Conservation (phyloP, 2,113 vertebrate genomes). For the Acinonyx jubatus region DNA sequence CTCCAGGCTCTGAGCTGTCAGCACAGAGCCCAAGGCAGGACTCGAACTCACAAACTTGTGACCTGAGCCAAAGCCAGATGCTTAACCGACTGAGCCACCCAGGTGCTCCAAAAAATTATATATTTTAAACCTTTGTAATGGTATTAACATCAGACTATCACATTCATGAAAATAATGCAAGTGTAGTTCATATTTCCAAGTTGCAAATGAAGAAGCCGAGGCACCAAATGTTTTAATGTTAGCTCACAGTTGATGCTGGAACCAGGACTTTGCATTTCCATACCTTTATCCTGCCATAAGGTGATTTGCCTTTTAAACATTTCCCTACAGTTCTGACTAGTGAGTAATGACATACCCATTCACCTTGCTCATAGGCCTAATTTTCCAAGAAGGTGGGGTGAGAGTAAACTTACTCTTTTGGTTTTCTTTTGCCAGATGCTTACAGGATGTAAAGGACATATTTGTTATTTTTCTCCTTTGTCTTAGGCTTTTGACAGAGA, state of each 20-base stretch:
- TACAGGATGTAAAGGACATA: neutral
- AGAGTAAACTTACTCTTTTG: neutral
- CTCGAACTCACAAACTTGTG: no score
- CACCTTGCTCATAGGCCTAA: neutral
- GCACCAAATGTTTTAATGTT: neutral
- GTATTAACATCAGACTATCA: neutral
- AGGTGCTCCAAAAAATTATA: no score
- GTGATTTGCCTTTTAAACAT: neutral
- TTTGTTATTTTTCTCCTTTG: neutral
- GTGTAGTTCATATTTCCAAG: neutral
- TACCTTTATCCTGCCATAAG: neutral
- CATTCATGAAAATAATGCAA: neutral
- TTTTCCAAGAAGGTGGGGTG: neutral
- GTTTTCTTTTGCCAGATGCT: neutral
- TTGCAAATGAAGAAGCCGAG: neutral
- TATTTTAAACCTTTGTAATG: neutral
- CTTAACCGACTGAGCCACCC: no score
- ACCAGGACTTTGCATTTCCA: neutral
- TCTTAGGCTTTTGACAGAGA: neutral
- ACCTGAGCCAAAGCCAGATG: no score
- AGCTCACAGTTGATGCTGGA: neutral
- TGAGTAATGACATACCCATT: neutral
- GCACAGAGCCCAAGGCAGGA: no score
- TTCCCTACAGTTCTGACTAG: neutral
- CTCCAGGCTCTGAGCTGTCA: no score